These are phyloP conservation scores for Anaspis maculata DNA, from an alignment of 2,888 invertebrate genomes.

Conservation along the genomic window DNA sequence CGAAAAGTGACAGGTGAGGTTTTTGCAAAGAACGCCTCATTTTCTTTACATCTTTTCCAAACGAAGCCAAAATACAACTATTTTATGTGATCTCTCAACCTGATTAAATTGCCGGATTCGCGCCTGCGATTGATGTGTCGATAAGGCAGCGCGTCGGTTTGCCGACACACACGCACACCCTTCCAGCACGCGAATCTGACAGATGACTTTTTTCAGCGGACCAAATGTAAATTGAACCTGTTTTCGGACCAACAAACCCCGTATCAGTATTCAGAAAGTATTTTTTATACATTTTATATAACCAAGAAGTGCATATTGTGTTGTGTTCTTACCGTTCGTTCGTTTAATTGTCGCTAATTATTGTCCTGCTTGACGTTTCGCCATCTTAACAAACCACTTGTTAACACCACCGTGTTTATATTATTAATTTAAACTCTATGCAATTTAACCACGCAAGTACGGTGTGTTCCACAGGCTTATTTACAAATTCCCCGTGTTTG, in stretches of 20 bases:
- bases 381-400: slow-evolving; percentile 44
- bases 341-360: slow-evolving; percentile 28
- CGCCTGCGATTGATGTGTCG: slow-evolving; percentile 45
- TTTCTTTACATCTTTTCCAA: too few species aligned
- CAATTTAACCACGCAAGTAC: slow-evolving; percentile 16
- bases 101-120: too few species aligned
- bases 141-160: slow-evolving; percentile 28
- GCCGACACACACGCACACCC: slow-evolving; percentile 36
- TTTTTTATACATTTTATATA: slow-evolving; percentile 38
- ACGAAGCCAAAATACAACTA: too few species aligned
- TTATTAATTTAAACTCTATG: slow-evolving; percentile 28
- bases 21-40: too few species aligned
- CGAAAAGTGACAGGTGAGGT: too few species aligned
- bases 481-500: slow-evolving; percentile 20
- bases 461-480: slow-evolving; percentile 20
- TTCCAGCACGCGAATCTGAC: slow-evolving; percentile 35
- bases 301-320: slow-evolving; percentile 30
- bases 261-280: slow-evolving; percentile 37
- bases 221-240: slow-evolving; percentile 36
- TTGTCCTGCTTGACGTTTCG: slow-evolving; percentile 33
- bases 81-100: too few species aligned
- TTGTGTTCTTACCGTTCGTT: slow-evolving; percentile 29
- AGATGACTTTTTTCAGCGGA: slow-evolving; percentile 42
- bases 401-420: slow-evolving; percentile 37
- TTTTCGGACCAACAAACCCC: slow-evolving; percentile 38